Evolutionary conservation across 2,113 vertebrate species (phyloP).

Genomic region (Corythornis cristatus): DNA sequence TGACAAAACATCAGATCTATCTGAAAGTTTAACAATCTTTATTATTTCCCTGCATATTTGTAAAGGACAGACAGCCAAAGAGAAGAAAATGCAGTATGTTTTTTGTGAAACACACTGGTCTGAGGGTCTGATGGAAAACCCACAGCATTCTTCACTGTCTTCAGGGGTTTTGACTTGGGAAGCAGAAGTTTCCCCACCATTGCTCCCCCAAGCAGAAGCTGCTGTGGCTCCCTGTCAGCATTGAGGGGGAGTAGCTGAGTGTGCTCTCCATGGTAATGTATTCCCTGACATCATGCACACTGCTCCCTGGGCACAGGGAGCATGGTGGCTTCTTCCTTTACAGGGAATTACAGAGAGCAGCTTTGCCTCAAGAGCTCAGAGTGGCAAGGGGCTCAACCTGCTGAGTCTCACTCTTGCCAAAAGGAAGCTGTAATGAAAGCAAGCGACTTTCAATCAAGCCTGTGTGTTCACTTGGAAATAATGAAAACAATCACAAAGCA

Average conservation of each 20-base stretch:
- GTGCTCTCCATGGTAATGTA: not conserved
- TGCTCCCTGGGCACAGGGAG: not conserved
- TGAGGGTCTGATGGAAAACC: not conserved
- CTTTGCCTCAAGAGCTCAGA: not conserved
- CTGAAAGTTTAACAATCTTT: not conserved
- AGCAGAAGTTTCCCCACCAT: not conserved
- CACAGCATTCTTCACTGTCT: fast-evolving
- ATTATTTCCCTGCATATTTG: not conserved
- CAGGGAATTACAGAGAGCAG: not conserved
- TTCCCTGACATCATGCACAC: not conserved
- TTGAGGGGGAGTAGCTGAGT: not conserved
- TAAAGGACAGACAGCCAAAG: not conserved
- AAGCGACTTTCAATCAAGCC: not conserved
- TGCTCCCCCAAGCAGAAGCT: not conserved
- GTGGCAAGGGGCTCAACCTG: not conserved
- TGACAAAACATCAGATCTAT: fast-evolving
- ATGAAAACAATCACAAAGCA: not conserved
- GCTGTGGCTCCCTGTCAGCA: not conserved
- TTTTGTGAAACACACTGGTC: not conserved
- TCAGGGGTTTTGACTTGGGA: not conserved
- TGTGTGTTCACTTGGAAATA: not conserved
- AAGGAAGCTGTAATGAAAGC: not conserved
- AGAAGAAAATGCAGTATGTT: not conserved
- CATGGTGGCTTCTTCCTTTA: not conserved
- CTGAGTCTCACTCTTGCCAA: not conserved